Base-by-base conservation (phyloP, 2,797 vertebrate genomes). In the Oryzias dopingdopingensis region DNA sequence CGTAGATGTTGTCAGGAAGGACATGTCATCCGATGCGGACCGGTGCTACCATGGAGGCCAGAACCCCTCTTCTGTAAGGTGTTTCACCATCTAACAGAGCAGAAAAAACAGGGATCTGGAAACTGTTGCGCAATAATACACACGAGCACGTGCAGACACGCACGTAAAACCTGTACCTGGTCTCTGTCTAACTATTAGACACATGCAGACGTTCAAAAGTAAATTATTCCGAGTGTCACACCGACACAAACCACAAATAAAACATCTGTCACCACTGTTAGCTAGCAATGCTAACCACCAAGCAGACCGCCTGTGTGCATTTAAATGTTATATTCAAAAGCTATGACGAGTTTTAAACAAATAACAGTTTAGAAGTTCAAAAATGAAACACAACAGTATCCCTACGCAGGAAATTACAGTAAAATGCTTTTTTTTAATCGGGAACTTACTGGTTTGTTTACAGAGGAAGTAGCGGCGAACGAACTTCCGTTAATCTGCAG, bases 401-500 rank as follows among this genome's bases (percentile, higher is more conserved):
- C 5, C 1, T 4, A 22, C 17, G n/a, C 14, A 6, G 2, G 41
- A 2, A 54, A 49, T 4, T 1, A 7, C 5, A 1, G 3, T 20
- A 0, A 24, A 6, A 0, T 24, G 13, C 59, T 62, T 49, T 64
- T 15, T 22, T 22, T 22, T 3, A 22, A 62, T 14, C 7, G 2
- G 23, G 13, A 8, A 69, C 82, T 83, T 60, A 89, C 86, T 80
- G 62, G 74, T 72, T 62, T 67, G 65, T 82, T 82, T 54, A 67
- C 16, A 65, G 76, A 70, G 69, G 67, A 58, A 47, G 73, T 70
- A 73, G 49, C 62, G 44, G 48, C 16, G 42, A 79, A 85, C 76
- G 32, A 37, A 37, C 32, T 87, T 88, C 83, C 74, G 64, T 49
- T 62, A 46, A 32, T 71, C 70, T 64, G 68, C 64, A 66, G 65